Conservation (phyloP, 2,888 invertebrate genomes). For the Hylaea fasciaria region DNA sequence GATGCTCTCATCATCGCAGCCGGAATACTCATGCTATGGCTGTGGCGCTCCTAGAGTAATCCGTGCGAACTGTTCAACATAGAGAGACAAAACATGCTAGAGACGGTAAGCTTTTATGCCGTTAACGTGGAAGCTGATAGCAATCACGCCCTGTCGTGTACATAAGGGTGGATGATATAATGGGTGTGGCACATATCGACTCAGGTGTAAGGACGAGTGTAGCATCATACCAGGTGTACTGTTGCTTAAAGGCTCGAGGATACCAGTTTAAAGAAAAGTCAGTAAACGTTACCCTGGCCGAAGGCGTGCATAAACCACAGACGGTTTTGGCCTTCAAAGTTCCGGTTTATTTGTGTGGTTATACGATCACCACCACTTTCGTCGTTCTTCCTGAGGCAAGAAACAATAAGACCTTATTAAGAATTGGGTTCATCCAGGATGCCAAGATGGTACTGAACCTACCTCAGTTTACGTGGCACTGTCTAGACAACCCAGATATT, state of each 20-base stretch:
- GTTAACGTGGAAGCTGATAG: neutral
- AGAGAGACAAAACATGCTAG: too few species aligned
- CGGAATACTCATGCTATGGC: neutral
- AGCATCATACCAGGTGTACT: neutral
- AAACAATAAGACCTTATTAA: neutral
- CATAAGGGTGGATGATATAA: neutral
- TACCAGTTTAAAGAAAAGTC: neutral
- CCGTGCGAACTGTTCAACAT: neutral
- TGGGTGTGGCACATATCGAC: neutral
- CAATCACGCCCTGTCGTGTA: neutral
- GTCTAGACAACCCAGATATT: too few species aligned
- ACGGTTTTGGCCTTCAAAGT: neutral
- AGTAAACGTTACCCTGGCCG: neutral
- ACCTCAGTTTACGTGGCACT: too few species aligned
- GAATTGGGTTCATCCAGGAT: neutral
- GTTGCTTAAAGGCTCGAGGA: neutral
- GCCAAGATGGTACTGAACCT: too few species aligned
- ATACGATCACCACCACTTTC: neutral
- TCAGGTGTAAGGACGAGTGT: neutral
- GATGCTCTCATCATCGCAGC: neutral
- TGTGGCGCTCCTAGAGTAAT: slow-evolving; percentile 1
- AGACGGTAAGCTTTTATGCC: neutral
- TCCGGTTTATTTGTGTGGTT: neutral
- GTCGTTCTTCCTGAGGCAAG: neutral
- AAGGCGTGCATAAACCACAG: neutral